Base-by-base conservation (phyloP, 1,140 invertebrate species). In the Saxidomus purpurata region DNA sequence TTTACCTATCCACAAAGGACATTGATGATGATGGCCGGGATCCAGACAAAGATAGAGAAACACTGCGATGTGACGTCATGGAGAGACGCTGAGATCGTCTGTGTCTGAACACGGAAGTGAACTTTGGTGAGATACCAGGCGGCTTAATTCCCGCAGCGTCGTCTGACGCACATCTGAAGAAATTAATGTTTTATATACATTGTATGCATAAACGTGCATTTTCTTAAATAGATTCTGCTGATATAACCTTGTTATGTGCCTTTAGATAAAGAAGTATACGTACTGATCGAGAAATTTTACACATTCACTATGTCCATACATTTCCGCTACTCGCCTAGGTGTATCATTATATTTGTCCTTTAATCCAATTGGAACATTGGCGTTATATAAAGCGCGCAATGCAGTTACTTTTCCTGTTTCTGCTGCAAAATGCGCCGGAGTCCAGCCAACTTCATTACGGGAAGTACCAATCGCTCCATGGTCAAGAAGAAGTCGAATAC, bases 341-440 rank as follows among this genome's bases (percentile, higher is more conserved):
- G 89, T 94, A 71, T 94, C 94, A 0, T 94, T 94, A 90, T 93
- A 94, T 74, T 93, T 93, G 89, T 95, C 94, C 77, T 90, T 88
- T 31, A 90, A 90, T 71, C 93, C 91, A 13, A 95, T 76, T 6
- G 93, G 88, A 40, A 95, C 87, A 63, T 92, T 90, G 17, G 94
- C 92, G 15, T 34, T 91, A 61, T 93, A 90, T 15, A 95, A 92
- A n/a, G 94, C 94, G 28, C 94, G 69, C 9, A 95, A 59, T 0
- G 91, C 92, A 0, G 89, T 88, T 8, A 94, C 9, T 76, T 92
- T 93, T 6, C 94, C 94, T 13, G 94, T 90, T 89, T 95, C 95
- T 13, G 94, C 94, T 15, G 95, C 94, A 84, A 91, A 94, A 86
- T 95, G 95, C n/a, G 94, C 94, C 19, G 95, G 94, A 0, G 95